These are phyloP conservation scores for Anseranas semipalmata DNA, from an alignment of 2,113 vertebrate genomes.

Conservation along the genomic window DNA sequence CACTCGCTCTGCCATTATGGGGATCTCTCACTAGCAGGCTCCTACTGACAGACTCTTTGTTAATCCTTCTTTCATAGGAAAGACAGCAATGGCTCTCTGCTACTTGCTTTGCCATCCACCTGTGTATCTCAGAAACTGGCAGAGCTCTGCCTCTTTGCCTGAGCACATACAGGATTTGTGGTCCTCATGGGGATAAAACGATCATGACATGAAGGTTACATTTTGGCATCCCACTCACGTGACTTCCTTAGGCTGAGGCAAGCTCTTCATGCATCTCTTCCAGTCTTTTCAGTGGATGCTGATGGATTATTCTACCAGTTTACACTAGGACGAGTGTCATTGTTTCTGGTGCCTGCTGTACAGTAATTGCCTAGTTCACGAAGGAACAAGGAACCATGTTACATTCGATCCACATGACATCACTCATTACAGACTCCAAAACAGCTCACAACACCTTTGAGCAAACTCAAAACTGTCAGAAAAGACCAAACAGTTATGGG, in stretches of 20 bases:
- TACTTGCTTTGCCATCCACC: not conserved
- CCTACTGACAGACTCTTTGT: constrained; percentile 41
- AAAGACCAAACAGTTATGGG: not conserved
- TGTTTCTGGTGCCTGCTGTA: not conserved
- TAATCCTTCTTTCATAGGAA: not conserved
- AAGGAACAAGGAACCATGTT: not conserved
- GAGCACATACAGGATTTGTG: not conserved
- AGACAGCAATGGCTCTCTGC: not conserved
- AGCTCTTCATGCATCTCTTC: not conserved
- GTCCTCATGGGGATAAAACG: not conserved
- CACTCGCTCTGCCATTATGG: constrained; percentile 62
- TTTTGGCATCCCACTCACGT: not conserved
- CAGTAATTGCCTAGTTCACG: not conserved
- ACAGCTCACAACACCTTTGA: not conserved
- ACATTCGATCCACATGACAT: rapidly evolving
- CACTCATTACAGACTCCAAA: not conserved
- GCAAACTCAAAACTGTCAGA: not conserved
- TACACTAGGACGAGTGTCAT: not conserved
- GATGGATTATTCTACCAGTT: not conserved
- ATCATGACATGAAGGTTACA: not conserved
- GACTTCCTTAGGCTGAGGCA: not conserved
- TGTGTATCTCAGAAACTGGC: not conserved
- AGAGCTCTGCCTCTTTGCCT: not conserved
- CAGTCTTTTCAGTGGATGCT: not conserved
- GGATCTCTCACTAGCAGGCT: constrained; percentile 49